A percentile compares a stretch with the other conserved stretches of the same genome.
Evolutionary conservation across 2,113 vertebrate genomes (phyloP).

Genomic region (Sitta europaea): DNA sequence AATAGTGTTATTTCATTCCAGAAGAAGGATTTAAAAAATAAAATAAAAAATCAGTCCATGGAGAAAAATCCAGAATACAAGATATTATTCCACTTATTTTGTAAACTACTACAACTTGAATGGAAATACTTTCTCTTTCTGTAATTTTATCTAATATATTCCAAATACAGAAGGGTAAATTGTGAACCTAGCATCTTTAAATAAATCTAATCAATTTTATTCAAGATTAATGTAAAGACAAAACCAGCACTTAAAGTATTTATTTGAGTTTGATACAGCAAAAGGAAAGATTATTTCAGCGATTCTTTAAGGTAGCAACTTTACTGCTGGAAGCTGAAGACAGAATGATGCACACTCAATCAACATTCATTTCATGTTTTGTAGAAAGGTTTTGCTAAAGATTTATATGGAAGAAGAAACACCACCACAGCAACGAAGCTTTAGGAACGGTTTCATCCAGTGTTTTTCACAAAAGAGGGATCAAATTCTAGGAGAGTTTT

Average conservation of each 20-base stretch:
- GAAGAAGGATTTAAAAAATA: neutral
- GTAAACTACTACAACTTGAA: neutral
- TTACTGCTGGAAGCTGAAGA: conserved; percentile 2
- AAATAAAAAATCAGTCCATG: neutral
- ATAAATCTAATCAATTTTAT: neutral
- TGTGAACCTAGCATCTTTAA: neutral
- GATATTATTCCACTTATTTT: neutral
- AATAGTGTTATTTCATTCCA: neutral
- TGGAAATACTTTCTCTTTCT: neutral
- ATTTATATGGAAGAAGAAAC: neutral
- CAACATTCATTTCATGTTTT: neutral
- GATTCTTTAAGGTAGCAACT: conserved; percentile 23
- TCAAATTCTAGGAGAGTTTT: neutral
- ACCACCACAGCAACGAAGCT: neutral
- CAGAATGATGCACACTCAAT: neutral
- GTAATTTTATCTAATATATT: neutral
- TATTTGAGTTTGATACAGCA: neutral
- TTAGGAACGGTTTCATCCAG: conserved; percentile 18
- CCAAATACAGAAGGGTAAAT: neutral
- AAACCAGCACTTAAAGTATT: neutral
- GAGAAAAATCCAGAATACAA: neutral
- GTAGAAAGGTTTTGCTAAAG: conserved; percentile 22
- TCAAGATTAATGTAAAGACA: conserved; percentile 1
- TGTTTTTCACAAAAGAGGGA: neutral
- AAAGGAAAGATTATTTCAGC: conserved; percentile 16